A percentile compares a stretch with the other conserved stretches of the same genome.
Conservation (phyloP, 2,888 invertebrate genomes). For the Scaptomyza flava region DNA sequence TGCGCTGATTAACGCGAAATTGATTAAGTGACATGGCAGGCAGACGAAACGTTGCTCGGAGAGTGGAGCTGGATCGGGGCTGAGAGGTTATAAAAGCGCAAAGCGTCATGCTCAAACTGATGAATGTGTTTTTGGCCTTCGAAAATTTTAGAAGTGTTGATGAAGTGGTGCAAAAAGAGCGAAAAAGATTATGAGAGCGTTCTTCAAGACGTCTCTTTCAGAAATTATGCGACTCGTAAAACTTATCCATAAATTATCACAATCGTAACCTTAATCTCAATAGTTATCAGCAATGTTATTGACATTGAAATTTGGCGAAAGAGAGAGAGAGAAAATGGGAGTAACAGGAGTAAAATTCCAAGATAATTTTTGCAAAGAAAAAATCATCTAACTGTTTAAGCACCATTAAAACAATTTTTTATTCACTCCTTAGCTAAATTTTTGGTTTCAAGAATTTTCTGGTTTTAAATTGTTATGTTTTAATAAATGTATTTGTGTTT, state of each 20-base stretch:
- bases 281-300: not conserved
- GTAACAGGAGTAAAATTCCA: too few species aligned
- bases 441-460: too few species aligned
- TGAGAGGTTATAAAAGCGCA: conserved; percentile 19
- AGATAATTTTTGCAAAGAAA: too few species aligned
- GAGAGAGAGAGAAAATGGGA: not conserved
- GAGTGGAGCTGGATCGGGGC: not conserved
- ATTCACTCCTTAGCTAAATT: too few species aligned
- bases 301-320: too few species aligned
- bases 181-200: conserved; percentile 9
- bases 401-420: too few species aligned
- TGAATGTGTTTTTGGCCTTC: conserved; percentile 63
- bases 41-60: conserved; percentile 8
- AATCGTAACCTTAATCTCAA: not conserved
- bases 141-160: conserved; percentile 5
- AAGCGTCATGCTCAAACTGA: conserved; percentile 47
- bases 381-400: too few species aligned
- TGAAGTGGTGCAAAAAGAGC: conserved; percentile 2
- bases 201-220: not conserved
- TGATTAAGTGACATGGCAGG: conserved; percentile 75
- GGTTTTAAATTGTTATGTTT: too few species aligned
- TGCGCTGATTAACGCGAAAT: conserved; percentile 78
- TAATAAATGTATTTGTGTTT: too few species aligned
- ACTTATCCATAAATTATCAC: not conserved
- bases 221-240: not conserved